Conservation (phyloP, 2,888 invertebrate genomes). For the Microctonus aethiopoides region DNA sequence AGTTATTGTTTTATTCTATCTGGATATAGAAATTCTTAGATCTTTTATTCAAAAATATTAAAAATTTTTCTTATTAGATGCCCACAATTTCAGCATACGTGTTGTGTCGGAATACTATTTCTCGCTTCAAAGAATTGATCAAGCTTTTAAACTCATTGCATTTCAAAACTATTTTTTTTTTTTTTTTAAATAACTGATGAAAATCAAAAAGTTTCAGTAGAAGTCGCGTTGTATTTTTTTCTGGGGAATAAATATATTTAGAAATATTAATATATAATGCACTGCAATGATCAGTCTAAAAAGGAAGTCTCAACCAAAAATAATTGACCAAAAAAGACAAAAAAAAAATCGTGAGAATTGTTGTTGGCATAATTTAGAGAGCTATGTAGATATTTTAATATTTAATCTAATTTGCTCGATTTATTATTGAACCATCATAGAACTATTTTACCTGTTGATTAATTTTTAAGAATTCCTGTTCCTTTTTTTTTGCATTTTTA, state of each 20-base stretch:
- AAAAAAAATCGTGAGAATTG: background rate
- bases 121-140: background rate
- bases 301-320: background rate
- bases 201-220: no score
- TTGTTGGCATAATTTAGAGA: background rate
- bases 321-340: background rate
- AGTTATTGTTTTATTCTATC: no score
- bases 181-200: no score
- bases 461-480: background rate
- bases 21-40: no score
- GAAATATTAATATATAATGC: background rate
- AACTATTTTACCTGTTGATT: background rate
- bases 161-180: no score
- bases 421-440: background rate
- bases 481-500: background rate
- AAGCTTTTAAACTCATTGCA: constrained; percentile 5
- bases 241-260: background rate
- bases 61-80: background rate
- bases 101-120: background rate
- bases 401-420: background rate
- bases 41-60: no score
- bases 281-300: background rate
- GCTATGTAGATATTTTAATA: background rate
- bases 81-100: background rate
- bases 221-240: background rate